Evolutionary conservation across 2,113 vertebrate species (phyloP), one percentile per base, ranked within the genome.

Genomic region (Thalassoma bifasciatum): DNA sequence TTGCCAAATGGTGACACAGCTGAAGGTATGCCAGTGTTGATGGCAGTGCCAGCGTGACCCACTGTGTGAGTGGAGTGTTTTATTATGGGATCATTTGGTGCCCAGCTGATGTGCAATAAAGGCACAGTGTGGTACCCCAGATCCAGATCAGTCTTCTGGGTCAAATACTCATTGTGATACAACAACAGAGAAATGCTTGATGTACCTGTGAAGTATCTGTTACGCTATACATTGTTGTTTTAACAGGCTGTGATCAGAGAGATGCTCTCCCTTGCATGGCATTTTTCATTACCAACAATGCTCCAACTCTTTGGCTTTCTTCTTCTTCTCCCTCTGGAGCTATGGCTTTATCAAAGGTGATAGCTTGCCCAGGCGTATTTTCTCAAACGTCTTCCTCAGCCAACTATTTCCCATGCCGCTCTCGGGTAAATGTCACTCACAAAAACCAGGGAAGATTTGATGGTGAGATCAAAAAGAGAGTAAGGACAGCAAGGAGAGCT

Each of bases 391-490:
- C 93, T 86, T 86, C 88, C 87, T 85, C 88, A 82, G 71, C 81
- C 86, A 87, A 58, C 67, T 71, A 47, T 88, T 89, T 90, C 87
- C 85, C 87, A 75, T 60, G 89, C 72, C 44, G 86, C 83, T 92
- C 91, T 86, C 71, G 77, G 84, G 86, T 76, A 89, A 90, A 91
- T 81, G 85, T 91, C 91, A 89, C 89, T 91, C 89, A 89, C 70
- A 72, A 86, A 91, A 90, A 89, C 61, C 26, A 37, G 79, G 83
- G 71, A 77, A 78, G 90, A 92, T 90, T 88, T 93, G 92, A 94
- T 89, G 87, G 85, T 2, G 53, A 94, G 93, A 94, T 94, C 93
- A 94, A 94, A 94, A 92, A 88, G 86, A 82, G 67, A 82, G 75
- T 65, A 91, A 89, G 87, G 92, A 91, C 77, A 68, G 71, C 21